Percentiles rank a stretch among this genome's conserved stretches.
Evolutionary conservation across 2,888 invertebrate genomes (phyloP).

Genomic region (Tinea trinotella): DNA sequence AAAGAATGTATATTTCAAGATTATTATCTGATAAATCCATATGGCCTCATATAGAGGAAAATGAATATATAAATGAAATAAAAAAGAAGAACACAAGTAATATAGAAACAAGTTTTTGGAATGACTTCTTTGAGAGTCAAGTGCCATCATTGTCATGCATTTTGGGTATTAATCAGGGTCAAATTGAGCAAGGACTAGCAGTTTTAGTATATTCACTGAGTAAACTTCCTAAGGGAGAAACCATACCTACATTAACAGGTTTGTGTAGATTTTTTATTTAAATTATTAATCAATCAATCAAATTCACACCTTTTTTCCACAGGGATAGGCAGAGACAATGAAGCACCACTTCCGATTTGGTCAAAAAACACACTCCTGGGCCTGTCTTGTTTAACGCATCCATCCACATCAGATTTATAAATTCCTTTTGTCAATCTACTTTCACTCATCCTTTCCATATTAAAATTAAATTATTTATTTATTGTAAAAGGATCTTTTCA

Average conservation of each 20-base stretch:
- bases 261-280: background rate
- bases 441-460: conserved; percentile 2
- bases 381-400: too few relatives aligned
- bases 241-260: conserved; percentile 53
- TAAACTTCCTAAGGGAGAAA: conserved; percentile 39
- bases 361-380: too few relatives aligned
- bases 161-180: conserved; percentile 38
- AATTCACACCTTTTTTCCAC: too few relatives aligned
- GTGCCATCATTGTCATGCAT: conserved; percentile 50
- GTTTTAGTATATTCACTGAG: conserved; percentile 37
- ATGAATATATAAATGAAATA: conserved; percentile 28
- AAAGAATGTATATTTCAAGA: conserved; percentile 68
- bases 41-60: conserved; percentile 29
- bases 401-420: too few relatives aligned
- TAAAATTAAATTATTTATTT: conserved; percentile 2
- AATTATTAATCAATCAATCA: too few relatives aligned
- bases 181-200: conserved; percentile 43
- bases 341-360: too few relatives aligned
- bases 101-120: conserved; percentile 32
- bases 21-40: conserved; percentile 33
- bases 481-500: too few relatives aligned
- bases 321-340: too few relatives aligned
- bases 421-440: too few relatives aligned
- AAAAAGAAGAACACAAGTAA: conserved; percentile 29
- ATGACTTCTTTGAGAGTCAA: conserved; percentile 36